Base-by-base conservation (phyloP, 2,888 invertebrate genomes). In the Thumatha senex region DNA sequence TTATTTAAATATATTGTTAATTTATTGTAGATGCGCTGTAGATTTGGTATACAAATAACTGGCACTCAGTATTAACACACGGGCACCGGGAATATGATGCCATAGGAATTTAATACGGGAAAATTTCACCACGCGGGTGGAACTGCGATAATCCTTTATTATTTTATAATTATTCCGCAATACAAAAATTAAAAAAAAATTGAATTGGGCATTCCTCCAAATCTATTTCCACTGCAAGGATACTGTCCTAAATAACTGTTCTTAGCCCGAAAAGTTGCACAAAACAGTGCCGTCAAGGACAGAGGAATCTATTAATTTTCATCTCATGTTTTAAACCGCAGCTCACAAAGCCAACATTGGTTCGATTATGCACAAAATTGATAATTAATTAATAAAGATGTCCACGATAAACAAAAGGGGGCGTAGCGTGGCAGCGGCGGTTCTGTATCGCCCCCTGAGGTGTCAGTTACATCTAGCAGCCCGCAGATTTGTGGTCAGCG, bases 401-500 rank as follows among this genome's bases (percentile, higher is more conserved):
- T 78, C 70, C 67, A 74, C 76, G 72, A 82, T 84, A 86, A 86
- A 86, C 85, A 86, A 85, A 84, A 83, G 82, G 72, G 82, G 86
- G 84, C 73, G 86, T 82, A 76, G 56, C 65, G 75, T 67, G 68
- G 69, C 75, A 38, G 40, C 12, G 24, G n/a, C 30, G 35, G 51
- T 33, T 15, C 24, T 40, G 45, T 45, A 69, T 24, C 18, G 72
- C 72, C 74, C 51, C 69, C 70, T 71, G 77, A 78, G 81, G 76
- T 83, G 84, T 83, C 85, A 87, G 76, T 66, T 72, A 75, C 89
- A 88, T 59, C 68, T 66, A 70, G 67, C 72, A 57, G 45, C 63
- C 87, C 86, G 70, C 85, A 85, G 88, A 89, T 90, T 88, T 86
- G 89, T 89, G 89, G 89, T 86, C 82, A 78, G 75, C 66, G 72